These are phyloP conservation scores for Spea bombifrons DNA, from an alignment of 2,113 vertebrate genomes.

Conservation along the genomic window DNA sequence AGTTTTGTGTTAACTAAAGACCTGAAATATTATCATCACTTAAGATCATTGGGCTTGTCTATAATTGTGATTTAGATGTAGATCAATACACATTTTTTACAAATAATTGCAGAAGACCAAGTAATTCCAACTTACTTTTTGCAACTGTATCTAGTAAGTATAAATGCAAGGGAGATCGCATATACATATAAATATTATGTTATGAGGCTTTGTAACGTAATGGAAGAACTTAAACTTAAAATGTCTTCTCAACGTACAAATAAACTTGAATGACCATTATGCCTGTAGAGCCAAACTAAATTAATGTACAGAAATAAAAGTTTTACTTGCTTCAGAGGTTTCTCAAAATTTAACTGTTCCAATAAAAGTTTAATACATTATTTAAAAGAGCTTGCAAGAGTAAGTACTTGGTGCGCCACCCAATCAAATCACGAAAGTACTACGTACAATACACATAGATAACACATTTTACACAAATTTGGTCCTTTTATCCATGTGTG, in stretches of 20 bases:
- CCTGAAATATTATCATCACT: too few species aligned
- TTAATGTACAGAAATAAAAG: background rate
- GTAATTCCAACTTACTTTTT: too few species aligned
- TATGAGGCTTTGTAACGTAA: background rate
- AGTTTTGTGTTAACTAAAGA: too few species aligned
- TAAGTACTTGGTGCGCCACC: slow-evolving; percentile 36
- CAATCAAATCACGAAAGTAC: slow-evolving; percentile 46
- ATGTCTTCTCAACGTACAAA: background rate
- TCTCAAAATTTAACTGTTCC: slow-evolving; percentile 21
- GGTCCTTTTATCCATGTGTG: slow-evolving; percentile 7
- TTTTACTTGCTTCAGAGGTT: slow-evolving; percentile 36
- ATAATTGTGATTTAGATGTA: too few species aligned
- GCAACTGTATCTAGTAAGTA: too few species aligned
- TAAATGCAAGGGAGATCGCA: too few species aligned
- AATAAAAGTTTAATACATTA: slow-evolving; percentile 50
- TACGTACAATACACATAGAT: slow-evolving; percentile 31
- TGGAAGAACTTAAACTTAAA: slow-evolving; percentile 16
- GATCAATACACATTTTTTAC: too few species aligned
- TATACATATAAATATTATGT: background rate
- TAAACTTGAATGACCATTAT: background rate
- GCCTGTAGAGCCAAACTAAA: slow-evolving; percentile 44
- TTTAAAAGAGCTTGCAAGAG: slow-evolving; percentile 46
- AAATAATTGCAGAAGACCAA: too few species aligned
- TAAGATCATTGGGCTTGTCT: too few species aligned
- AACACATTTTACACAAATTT: slow-evolving; percentile 10